A percentile compares a stretch with the other conserved stretches of the same genome.
phyloP scores from a whole-genome alignment of 2,113 vertebrate species.

The Malurus alboscapulatus region DNA sequence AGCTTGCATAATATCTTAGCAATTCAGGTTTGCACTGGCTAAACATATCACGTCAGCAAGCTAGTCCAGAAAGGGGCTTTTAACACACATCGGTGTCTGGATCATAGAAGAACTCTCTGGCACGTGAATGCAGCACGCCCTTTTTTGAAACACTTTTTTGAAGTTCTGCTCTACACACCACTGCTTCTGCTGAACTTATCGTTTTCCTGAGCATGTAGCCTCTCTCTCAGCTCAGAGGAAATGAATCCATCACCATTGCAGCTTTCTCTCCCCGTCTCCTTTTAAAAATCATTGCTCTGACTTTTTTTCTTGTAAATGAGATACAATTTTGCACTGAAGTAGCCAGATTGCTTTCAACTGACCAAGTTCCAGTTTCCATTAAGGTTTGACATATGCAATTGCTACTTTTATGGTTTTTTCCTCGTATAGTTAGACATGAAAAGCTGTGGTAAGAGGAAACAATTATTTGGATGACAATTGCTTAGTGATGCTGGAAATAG shows the following conservation, averaged over 20 bases:
- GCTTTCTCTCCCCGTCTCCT: background rate
- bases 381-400: background rate
- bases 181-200: background rate
- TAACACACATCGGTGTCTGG: background rate
- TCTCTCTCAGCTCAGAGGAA: background rate
- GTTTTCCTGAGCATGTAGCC: background rate
- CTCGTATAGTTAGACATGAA: background rate
- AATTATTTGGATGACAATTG: background rate
- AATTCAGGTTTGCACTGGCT: background rate
- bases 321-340: background rate
- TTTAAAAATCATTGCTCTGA: background rate
- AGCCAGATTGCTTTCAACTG: background rate
- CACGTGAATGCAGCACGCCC: background rate
- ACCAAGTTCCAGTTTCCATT: background rate
- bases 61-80: background rate
- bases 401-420: background rate
- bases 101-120: background rate
- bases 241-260: background rate
- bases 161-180: background rate
- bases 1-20: background rate
- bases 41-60: background rate
- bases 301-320: background rate
- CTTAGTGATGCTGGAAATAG: background rate
- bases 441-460: background rate
- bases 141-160: background rate